Conservation (phyloP, 2,888 invertebrate genomes). For the Melanostoma mellinum region DNA sequence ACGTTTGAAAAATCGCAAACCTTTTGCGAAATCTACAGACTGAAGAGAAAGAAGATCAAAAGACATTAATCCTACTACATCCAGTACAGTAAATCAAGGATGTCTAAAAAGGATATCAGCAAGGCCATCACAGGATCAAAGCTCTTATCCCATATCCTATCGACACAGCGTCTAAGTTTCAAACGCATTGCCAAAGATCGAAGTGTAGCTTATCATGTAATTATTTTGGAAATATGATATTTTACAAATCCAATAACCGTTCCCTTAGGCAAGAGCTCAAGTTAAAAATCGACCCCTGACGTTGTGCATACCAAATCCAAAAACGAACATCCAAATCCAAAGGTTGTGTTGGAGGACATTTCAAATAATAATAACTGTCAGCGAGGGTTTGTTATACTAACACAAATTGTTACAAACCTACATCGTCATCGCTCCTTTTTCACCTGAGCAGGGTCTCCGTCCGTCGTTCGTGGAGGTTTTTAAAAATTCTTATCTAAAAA, state of each 20-base stretch:
- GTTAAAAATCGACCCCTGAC: slow-evolving; percentile 26
- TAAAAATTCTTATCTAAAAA: slow-evolving; percentile 56
- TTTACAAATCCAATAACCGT: background rate
- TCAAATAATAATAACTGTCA: slow-evolving; percentile 70
- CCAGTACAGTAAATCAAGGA: too few species aligned
- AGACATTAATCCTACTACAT: too few species aligned
- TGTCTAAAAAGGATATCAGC: too few species aligned
- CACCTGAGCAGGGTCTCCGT: slow-evolving; percentile 38
- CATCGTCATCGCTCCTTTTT: slow-evolving; percentile 21
- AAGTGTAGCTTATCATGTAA: too few species aligned
- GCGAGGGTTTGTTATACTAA: slow-evolving; percentile 55
- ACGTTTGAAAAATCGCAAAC: too few species aligned
- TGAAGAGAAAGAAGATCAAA: too few species aligned
- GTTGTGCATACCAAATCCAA: slow-evolving; percentile 44
- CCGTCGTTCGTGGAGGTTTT: background rate
- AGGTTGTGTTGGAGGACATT: slow-evolving; percentile 30
- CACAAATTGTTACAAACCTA: slow-evolving; percentile 48
- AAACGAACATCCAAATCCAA: slow-evolving; percentile 8
- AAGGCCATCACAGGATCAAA: too few species aligned
- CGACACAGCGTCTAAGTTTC: too few species aligned
- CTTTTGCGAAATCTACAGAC: too few species aligned
- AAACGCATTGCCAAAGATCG: too few species aligned
- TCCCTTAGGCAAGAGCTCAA: background rate
- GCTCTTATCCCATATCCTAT: too few species aligned
- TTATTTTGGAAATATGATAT: background rate